Base-by-base conservation (phyloP, 1,140 invertebrate species). In the Pemphigus obesinymphae region DNA sequence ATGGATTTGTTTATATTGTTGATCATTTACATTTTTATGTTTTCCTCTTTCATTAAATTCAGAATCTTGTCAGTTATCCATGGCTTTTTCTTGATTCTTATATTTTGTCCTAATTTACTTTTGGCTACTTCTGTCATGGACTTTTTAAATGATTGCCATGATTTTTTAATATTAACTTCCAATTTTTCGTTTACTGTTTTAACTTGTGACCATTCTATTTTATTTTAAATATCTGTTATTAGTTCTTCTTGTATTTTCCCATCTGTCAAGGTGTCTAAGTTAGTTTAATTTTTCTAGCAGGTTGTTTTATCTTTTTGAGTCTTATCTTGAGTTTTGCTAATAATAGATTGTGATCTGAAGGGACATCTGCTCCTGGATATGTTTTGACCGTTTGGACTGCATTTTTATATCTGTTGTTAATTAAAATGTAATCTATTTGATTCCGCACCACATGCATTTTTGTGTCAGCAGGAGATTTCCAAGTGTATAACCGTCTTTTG, bases 281-380 rank as follows among this genome's bases (percentile, higher is more conserved):
- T 43, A 73, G 7, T 73, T 70, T 80, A 68, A 40, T 68, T 81
- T 73, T 82, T 43, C 37, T n/a, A 23, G 37, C 26, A n/a, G 29
- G 53, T 50, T 73, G 48, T 48, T 40, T 50, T 40, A 53, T 61
- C 50, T 58, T 80, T 45, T 82, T 70, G 23, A 84, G 61, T 37
- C 63, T 83, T 1, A 84, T 40, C 45, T 61, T 82, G 23, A 84
- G 20, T 40, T 75, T 55, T 15, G 72, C 83, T 20, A 86, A 82
- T 20, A 85, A 73, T 23, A 84, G 84, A 45, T 86, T 87, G 78
- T 87, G 86, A 83, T 87, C 86, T 11, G 85, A 86, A 40, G 43
- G 80, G 20, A 82, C 63, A 61, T 84, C 81, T 68, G 78, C 76
- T 73, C n/a, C n/a, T n/a, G n/a, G n/a, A n/a, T n/a, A n/a, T n/a